These are phyloP conservation scores for Centropus bengalensis DNA, from an alignment of 2,113 vertebrate species.

Conservation along the genomic window DNA sequence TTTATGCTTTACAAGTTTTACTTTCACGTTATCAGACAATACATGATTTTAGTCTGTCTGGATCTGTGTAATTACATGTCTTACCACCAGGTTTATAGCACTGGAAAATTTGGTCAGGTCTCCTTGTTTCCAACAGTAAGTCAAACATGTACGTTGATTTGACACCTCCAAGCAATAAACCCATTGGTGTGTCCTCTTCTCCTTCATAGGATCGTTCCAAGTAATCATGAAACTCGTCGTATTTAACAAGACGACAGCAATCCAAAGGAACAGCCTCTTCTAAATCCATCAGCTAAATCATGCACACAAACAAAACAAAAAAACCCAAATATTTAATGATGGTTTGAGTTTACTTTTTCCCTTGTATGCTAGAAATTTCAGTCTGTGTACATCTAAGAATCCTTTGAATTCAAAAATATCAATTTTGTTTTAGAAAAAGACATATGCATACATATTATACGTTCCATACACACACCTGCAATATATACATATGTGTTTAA, in stretches of 20 bases:
- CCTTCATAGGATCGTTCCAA: constrained; percentile 95
- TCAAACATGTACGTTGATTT: constrained; percentile 99
- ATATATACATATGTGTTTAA: fast-evolving
- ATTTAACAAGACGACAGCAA: constrained; percentile 97
- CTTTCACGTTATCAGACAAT: background rate
- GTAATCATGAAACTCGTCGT: constrained; percentile 98
- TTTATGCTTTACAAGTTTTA: background rate
- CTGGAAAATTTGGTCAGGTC: constrained; percentile 92
- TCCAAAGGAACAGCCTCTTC: constrained; percentile 86
- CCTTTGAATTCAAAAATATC: background rate
- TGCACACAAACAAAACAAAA: background rate
- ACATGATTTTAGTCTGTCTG: background rate
- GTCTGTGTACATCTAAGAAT: fast-evolving
- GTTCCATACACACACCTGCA: fast-evolving
- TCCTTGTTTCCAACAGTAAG: constrained; percentile 91
- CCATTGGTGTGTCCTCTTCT: constrained; percentile 93
- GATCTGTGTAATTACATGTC: background rate
- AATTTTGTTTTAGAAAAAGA: background rate
- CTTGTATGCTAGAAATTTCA: background rate
- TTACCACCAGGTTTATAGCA: constrained; percentile 97
- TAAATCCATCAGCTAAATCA: constrained; percentile 90
- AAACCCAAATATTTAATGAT: background rate
- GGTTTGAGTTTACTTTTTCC: background rate
- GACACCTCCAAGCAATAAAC: constrained; percentile 92
- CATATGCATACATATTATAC: fast-evolving